Evolutionary conservation across 1,140 invertebrate genomes (phyloP).

Genomic region (Nixonia krombeini): DNA sequence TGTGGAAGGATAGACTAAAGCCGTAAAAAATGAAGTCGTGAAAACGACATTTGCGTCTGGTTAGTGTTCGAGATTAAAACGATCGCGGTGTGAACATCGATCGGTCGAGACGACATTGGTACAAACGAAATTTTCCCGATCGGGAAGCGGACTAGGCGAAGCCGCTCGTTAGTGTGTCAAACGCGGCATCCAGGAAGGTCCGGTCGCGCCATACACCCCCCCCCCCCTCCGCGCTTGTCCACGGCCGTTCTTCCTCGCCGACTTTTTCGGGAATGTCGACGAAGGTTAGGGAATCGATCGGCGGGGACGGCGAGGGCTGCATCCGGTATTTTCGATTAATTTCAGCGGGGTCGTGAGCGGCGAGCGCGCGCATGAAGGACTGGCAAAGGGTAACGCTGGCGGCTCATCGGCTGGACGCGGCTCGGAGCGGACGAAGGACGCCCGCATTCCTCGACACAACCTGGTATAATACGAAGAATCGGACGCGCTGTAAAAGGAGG

Average conservation of each 20-base stretch:
- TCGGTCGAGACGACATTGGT: no score
- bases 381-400: conserved; percentile 63
- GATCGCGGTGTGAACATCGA: no score
- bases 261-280: conserved; percentile 10
- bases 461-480: conserved; percentile 71
- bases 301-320: conserved; percentile 17
- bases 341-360: conserved; percentile 49
- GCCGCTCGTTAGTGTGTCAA: no score
- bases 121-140: no score
- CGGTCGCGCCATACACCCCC: no score
- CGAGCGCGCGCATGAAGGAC: conserved; percentile 52
- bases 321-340: conserved; percentile 54
- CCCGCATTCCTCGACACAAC: conserved; percentile 70
- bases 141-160: no score
- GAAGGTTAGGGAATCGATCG: conserved; percentile 8
- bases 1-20: no score
- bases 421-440: conserved; percentile 69
- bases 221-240: background rate
- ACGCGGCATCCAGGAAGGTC: no score
- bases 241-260: background rate
- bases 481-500: conserved; percentile 50
- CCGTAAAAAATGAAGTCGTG: no score
- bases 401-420: conserved; percentile 63
- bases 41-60: no score
- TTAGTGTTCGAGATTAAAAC: no score